Percentiles rank a stretch among this genome's conserved stretches.
Conservation (phyloP, 35 echinoderm and acorn worm genomes). For the Anneissia japonica region DNA sequence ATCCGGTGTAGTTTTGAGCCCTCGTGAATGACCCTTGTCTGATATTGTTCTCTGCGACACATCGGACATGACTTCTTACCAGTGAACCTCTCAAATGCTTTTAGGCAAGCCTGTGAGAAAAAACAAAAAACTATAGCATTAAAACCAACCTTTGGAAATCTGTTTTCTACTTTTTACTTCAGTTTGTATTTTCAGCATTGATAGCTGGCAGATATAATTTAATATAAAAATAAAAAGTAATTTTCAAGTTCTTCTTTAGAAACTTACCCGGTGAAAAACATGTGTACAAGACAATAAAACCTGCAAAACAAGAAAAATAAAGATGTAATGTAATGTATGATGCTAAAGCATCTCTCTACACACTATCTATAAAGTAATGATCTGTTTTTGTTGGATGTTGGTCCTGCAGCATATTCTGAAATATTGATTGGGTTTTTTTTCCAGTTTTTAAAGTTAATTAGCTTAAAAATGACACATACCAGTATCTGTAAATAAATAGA, state of each 20-base stretch:
- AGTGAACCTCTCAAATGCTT: constrained; percentile 96
- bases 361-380: too few relatives aligned
- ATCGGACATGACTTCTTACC: constrained; percentile 97
- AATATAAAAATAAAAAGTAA: background rate
- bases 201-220: background rate
- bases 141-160: too few relatives aligned
- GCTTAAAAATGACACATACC: too few relatives aligned
- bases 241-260: background rate
- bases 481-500: too few relatives aligned
- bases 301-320: constrained; percentile 42
- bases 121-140: background rate
- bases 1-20: constrained; percentile 65
- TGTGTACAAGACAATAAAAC: constrained; percentile 89
- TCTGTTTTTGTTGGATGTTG: too few relatives aligned
- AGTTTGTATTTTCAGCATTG: too few relatives aligned
- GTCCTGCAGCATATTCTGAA: too few relatives aligned
- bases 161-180: too few relatives aligned
- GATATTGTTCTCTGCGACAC: constrained; percentile 80
- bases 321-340: too few relatives aligned
- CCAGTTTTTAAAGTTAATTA: too few relatives aligned
- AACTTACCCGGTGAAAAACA: constrained; percentile 93
- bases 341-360: too few relatives aligned
- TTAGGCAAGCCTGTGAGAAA: constrained; percentile 64
- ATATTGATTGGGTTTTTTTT: too few relatives aligned
- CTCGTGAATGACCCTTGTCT: constrained; percentile 96